Percentiles rank a stretch among this genome's conserved stretches.
phyloP scores from a whole-genome alignment of 2,113 vertebrate genomes.

The Hippolais icterina region DNA sequence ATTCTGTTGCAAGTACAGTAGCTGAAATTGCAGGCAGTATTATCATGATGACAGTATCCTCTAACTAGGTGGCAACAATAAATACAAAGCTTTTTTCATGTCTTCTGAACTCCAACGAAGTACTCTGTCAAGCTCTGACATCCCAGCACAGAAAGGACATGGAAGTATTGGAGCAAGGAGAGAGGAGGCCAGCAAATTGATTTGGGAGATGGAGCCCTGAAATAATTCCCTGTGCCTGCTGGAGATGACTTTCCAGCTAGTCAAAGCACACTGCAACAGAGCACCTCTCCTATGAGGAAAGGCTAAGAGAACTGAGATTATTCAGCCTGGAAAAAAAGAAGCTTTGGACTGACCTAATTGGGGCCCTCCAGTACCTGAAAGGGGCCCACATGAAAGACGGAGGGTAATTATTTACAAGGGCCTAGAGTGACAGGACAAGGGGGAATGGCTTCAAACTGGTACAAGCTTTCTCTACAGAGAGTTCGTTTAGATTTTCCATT shows the following conservation, averaged over 20 bases:
- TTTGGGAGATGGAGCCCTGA: background rate
- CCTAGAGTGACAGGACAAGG: background rate
- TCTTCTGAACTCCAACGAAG: background rate
- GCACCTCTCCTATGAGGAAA: background rate
- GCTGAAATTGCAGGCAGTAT: background rate
- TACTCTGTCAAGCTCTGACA: background rate
- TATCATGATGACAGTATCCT: background rate
- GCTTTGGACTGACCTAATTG: background rate
- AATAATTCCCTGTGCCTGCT: too few relatives aligned
- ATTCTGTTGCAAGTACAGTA: background rate
- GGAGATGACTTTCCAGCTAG: too few relatives aligned
- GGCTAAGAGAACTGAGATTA: background rate
- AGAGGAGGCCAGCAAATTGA: background rate
- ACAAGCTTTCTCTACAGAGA: background rate
- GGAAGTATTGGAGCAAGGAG: rapidly evolving
- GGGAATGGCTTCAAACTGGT: background rate
- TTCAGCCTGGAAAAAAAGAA: background rate
- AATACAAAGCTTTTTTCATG: background rate
- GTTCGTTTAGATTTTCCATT: background rate
- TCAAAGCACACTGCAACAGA: too few relatives aligned
- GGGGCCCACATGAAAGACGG: background rate
- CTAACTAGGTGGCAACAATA: background rate
- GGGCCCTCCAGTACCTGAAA: background rate
- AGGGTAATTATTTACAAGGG: background rate
- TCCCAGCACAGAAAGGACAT: background rate